A percentile compares a stretch with the other conserved stretches of the same genome.
Conservation (phyloP, 2,113 vertebrate genomes). For the Pleuronectes platessa region DNA sequence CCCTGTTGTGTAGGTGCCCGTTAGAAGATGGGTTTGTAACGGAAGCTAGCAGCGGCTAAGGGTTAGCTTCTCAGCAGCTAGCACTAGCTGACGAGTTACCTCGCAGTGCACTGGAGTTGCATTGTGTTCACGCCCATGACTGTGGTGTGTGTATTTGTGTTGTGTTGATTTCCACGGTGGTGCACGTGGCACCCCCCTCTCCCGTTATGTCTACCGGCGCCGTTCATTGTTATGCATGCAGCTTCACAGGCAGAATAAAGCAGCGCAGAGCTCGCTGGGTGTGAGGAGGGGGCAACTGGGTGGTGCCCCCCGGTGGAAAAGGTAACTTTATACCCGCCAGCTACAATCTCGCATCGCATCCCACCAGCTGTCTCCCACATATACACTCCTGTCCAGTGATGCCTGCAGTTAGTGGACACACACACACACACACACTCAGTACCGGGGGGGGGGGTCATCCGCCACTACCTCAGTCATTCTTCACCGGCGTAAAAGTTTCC, state of each 20-base stretch:
- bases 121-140: conserved; percentile 68
- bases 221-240: neutral
- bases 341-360: conserved; percentile 50
- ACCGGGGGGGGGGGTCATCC: conserved; percentile 70
- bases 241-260: neutral
- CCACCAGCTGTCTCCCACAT: conserved; percentile 71
- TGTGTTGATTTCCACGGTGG: conserved; percentile 55
- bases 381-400: conserved; percentile 43
- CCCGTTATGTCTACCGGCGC: conserved; percentile 7
- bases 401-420: conserved; percentile 54
- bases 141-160: conserved; percentile 44
- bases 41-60: conserved; percentile 47
- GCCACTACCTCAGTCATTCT: conserved; percentile 56
- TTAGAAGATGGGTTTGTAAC: conserved; percentile 16
- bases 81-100: conserved; percentile 49
- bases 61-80: conserved; percentile 58
- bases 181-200: conserved; percentile 64
- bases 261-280: neutral
- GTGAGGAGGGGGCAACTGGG: conserved; percentile 22
- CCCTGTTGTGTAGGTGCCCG: neutral
- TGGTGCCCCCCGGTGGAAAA: conserved; percentile 42
- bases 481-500: conserved; percentile 72
- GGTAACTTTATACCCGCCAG: conserved; percentile 72
- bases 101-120: conserved; percentile 27
- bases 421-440: conserved; percentile 22